Evolutionary conservation across 2,113 vertebrate genomes (phyloP).

Genomic region (Herpailurus yagouaroundi): DNA sequence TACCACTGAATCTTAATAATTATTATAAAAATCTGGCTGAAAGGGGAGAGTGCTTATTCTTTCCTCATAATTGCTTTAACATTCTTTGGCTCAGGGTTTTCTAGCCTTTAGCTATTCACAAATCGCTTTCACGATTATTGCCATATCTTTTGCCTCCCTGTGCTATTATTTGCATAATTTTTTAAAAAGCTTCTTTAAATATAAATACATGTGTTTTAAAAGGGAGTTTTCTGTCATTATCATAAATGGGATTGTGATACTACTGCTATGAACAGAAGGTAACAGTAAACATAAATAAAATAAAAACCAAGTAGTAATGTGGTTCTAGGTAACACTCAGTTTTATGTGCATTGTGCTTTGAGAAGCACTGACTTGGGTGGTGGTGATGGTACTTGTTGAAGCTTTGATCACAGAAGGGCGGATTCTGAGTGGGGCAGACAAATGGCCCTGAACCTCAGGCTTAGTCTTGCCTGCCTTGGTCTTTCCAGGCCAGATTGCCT

Average conservation of each 20-base stretch:
- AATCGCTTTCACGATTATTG: not conserved
- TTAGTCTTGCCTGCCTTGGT: not conserved
- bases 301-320: not conserved
- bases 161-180: not conserved
- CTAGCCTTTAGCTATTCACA: not conserved
- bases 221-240: not conserved
- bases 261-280: not conserved
- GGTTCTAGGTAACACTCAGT: not conserved
- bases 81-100: not conserved
- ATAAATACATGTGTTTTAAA: not conserved
- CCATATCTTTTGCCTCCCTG: not conserved
- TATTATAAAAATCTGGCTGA: not conserved
- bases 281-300: slow-evolving; percentile 27
- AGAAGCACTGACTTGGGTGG: not conserved
- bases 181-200: not conserved
- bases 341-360: not conserved
- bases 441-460: not conserved
- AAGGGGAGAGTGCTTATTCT: not conserved
- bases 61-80: not conserved
- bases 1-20: not conserved
- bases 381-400: fast-evolving
- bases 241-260: not conserved
- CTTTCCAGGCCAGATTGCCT: not conserved
- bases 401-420: not conserved
- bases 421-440: not conserved